Percentiles rank a stretch among this genome's conserved stretches.
Conservation (phyloP, 2,797 vertebrate genomes). For the Siniperca obscura region DNA sequence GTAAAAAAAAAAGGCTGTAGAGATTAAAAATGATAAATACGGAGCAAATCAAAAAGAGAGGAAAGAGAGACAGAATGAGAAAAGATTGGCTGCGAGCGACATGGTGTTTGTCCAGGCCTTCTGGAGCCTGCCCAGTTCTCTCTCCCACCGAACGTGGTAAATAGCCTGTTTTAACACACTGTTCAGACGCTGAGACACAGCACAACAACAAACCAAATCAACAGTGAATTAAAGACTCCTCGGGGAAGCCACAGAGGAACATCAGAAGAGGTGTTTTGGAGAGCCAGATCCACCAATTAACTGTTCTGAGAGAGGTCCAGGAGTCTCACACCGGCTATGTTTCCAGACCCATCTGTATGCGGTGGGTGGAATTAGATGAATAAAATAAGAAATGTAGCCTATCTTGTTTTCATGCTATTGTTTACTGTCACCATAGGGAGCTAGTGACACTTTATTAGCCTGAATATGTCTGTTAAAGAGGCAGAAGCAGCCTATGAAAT, state of each 20-base stretch:
- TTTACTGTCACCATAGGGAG: conserved; percentile 70
- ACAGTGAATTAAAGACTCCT: conserved; percentile 76
- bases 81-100: conserved; percentile 56
- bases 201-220: conserved; percentile 79
- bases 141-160: conserved; percentile 65
- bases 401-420: conserved; percentile 60
- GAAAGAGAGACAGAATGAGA: conserved; percentile 43
- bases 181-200: conserved; percentile 70
- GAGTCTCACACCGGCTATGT: conserved; percentile 37
- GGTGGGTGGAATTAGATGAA: conserved; percentile 45
- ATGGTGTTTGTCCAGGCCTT: conserved; percentile 68
- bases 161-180: conserved; percentile 77
- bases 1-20: conserved; percentile 20
- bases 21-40: conserved; percentile 54
- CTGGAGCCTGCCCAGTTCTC: conserved; percentile 71
- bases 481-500: conserved; percentile 46
- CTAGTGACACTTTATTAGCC: conserved; percentile 73
- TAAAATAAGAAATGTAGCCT: conserved; percentile 40
- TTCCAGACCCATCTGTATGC: conserved; percentile 41
- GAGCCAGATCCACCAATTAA: conserved; percentile 69
- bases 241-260: conserved; percentile 64
- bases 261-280: conserved; percentile 67
- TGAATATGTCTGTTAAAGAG: conserved; percentile 72
- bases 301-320: conserved; percentile 48
- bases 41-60: conserved; percentile 47